Conservation (phyloP, 2,888 invertebrate genomes). For the Terebella lapidaria region DNA sequence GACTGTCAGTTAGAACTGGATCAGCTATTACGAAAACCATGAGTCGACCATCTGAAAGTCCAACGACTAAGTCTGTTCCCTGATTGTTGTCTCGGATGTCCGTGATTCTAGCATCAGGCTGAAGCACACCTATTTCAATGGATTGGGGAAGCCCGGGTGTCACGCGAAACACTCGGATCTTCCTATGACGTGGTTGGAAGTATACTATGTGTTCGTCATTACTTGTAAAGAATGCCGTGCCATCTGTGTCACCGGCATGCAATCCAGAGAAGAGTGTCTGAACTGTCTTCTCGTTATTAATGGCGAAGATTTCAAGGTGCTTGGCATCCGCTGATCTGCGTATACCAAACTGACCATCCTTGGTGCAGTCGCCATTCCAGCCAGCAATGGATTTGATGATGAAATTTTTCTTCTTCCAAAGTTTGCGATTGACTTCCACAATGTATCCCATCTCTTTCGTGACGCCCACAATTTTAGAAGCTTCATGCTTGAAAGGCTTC, state of each 20-base stretch:
- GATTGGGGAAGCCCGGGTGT: neutral
- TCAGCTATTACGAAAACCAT: neutral
- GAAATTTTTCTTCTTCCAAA: neutral
- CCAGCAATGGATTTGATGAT: neutral
- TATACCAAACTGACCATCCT: neutral
- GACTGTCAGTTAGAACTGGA: neutral
- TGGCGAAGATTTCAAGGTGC: neutral
- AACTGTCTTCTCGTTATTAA: neutral
- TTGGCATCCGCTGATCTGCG: neutral
- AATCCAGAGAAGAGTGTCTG: neutral
- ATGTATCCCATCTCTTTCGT: neutral
- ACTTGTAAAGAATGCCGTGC: neutral
- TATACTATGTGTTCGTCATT: neutral
- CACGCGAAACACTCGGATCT: neutral
- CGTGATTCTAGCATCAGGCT: neutral
- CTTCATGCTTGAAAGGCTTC: neutral
- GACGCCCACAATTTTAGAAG: neutral
- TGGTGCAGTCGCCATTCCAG: neutral
- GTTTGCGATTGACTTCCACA: constrained; percentile 1
- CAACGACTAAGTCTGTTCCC: neutral
- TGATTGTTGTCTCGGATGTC: neutral
- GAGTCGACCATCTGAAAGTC: neutral
- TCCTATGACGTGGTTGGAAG: neutral
- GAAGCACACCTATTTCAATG: too few species aligned
- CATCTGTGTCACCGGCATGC: neutral